Percentiles rank a stretch among this genome's conserved stretches.
phyloP scores from a whole-genome alignment of 2,888 invertebrate species.

The Lagria hirta region DNA sequence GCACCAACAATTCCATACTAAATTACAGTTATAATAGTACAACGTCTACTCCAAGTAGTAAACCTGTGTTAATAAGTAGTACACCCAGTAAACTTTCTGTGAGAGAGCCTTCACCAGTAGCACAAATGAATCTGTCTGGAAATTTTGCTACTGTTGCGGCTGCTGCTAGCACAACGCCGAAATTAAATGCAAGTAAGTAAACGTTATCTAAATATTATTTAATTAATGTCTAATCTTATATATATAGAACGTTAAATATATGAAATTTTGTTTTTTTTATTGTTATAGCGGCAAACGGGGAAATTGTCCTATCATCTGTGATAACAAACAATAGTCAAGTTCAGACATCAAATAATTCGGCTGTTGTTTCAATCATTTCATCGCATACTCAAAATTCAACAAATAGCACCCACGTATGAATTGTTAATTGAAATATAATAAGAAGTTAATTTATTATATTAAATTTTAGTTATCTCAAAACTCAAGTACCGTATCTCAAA shows the following conservation, averaged over 20 bases:
- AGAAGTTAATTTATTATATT: conserved; percentile 2
- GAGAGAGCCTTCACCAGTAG: conserved; percentile 54
- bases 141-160: conserved; percentile 70
- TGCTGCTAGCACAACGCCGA: conserved; percentile 29
- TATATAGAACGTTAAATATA: background rate
- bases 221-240: background rate
- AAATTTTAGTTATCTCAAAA: conserved; percentile 32
- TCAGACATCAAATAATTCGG: conserved; percentile 35
- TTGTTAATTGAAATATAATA: background rate
- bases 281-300: conserved; percentile 42
- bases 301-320: conserved; percentile 49
- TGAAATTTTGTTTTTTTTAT: no score
- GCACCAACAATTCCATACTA: conserved; percentile 57
- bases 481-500: conserved; percentile 32
- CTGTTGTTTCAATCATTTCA: conserved; percentile 18
- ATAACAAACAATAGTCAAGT: conserved; percentile 47
- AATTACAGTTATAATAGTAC: conserved; percentile 53
- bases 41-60: conserved; percentile 49
- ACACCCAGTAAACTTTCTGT: conserved; percentile 51
- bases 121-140: conserved; percentile 46
- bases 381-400: conserved; percentile 24
- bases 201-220: background rate
- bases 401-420: conserved; percentile 15
- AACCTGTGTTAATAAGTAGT: conserved; percentile 48
- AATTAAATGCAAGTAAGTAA: conserved; percentile 34